Conservation (phyloP, 92 coral and sea anemone species). For the Parazoanthus atlanticus region DNA sequence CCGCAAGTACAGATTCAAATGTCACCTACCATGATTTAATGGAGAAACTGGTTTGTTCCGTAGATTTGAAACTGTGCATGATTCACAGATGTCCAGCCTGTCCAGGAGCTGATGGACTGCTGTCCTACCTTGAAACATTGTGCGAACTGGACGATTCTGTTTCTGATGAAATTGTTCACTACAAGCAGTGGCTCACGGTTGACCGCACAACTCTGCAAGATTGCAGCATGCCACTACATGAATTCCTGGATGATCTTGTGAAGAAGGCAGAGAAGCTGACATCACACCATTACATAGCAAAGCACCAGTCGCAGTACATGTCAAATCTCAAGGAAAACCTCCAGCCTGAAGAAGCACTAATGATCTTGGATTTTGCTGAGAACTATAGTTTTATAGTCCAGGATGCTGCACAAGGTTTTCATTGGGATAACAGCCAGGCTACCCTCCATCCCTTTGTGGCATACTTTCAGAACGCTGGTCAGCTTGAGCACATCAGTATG, state of each 20-base stretch:
- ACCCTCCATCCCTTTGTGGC: constrained; percentile 41
- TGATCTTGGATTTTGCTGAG: constrained; percentile 40
- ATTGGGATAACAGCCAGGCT: constrained; percentile 34
- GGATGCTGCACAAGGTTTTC: constrained; percentile 35
- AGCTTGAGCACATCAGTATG: constrained; percentile 1
- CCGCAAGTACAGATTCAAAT: not conserved
- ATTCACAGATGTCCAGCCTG: constrained; percentile 14
- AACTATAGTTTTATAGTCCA: constrained; percentile 35
- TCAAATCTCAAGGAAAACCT: constrained; percentile 22
- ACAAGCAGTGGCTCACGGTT: constrained; percentile 13
- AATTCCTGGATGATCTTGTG: not conserved
- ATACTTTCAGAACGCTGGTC: not conserved
- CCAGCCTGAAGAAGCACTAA: not conserved
- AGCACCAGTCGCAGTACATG: not conserved
- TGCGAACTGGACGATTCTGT: not conserved
- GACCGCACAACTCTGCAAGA: constrained; percentile 5
- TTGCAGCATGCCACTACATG: constrained; percentile 10
- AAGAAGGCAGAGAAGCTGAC: not conserved
- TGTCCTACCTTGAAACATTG: not conserved
- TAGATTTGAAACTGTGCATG: not conserved
- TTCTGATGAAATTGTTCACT: not conserved
- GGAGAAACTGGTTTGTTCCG: constrained; percentile 11
- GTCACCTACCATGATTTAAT: constrained; percentile 18
- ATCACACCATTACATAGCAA: not conserved
- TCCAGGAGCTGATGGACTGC: constrained; percentile 17